Evolutionary conservation across 1,140 invertebrate genomes (phyloP).

Genomic region (Macrosteles quadrilineatus): DNA sequence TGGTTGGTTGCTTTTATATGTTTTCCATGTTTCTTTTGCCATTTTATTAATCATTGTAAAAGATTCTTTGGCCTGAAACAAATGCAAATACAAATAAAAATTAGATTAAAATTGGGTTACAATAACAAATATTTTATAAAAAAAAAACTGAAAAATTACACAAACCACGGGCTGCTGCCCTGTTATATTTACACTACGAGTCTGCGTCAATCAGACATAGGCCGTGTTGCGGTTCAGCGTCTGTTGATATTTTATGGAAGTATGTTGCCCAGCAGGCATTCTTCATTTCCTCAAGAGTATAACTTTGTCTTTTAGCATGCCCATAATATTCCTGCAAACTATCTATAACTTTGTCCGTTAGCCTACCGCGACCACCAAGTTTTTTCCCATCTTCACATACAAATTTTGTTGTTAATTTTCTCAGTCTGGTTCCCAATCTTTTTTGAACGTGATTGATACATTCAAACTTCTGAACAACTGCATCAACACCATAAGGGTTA

Average conservation of each 20-base stretch:
- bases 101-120: no score
- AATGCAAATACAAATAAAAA: no score
- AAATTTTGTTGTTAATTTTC: neutral
- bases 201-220: neutral
- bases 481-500: constrained; percentile 15
- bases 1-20: no score
- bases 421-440: constrained; percentile 1
- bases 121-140: no score
- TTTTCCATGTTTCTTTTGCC: no score
- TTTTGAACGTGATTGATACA: constrained; percentile 21
- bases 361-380: constrained; percentile 1
- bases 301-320: neutral
- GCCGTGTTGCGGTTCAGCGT: neutral
- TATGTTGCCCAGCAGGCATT: constrained; percentile 18
- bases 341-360: constrained; percentile 1
- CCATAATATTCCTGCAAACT: constrained; percentile 8
- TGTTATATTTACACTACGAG: constrained; percentile 2
- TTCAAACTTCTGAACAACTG: constrained; percentile 3
- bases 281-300: constrained; percentile 16
- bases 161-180: constrained; percentile 6
- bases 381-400: neutral
- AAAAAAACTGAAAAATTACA: no score
- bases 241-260: neutral
- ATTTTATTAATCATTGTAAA: no score
- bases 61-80: no score